Percentiles rank a stretch among this genome's conserved stretches.
phyloP scores from a whole-genome alignment of 2,113 vertebrate genomes.

The Ciconia boyciana region DNA sequence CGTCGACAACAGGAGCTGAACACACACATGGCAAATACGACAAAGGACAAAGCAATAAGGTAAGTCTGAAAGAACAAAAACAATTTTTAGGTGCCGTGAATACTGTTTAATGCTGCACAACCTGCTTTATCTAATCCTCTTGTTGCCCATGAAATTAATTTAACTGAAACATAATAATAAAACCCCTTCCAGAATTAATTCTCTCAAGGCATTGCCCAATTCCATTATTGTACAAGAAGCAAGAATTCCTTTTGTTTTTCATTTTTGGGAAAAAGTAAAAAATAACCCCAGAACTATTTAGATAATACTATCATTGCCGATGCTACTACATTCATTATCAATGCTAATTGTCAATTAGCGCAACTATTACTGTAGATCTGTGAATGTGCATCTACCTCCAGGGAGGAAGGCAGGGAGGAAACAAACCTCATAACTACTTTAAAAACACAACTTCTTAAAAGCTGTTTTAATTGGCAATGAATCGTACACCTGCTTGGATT shows the following conservation, averaged over 20 bases:
- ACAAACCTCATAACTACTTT: not conserved
- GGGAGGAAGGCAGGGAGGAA: not conserved
- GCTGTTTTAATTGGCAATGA: not conserved
- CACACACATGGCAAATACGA: not conserved
- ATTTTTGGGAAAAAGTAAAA: not conserved
- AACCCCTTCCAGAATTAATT: not conserved
- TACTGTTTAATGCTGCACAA: not conserved
- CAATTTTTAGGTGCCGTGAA: not conserved
- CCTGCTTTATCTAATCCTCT: not conserved
- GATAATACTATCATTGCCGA: conserved; percentile 10
- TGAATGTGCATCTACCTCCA: not conserved
- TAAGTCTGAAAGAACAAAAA: not conserved
- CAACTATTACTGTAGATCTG: not conserved
- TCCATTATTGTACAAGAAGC: not conserved
- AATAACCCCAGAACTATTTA: not conserved
- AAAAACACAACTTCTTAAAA: not conserved
- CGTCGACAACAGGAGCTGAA: not conserved
- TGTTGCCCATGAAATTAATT: not conserved
- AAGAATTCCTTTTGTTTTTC: not conserved
- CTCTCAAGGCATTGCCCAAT: not conserved
- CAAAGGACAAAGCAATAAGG: not conserved
- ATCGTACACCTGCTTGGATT: not conserved
- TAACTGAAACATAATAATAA: not conserved
- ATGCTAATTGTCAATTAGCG: conserved; percentile 50
- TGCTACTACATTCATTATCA: conserved; percentile 37